Conservation (phyloP, 2,113 vertebrate genomes). For the Amphiprion ocellaris region DNA sequence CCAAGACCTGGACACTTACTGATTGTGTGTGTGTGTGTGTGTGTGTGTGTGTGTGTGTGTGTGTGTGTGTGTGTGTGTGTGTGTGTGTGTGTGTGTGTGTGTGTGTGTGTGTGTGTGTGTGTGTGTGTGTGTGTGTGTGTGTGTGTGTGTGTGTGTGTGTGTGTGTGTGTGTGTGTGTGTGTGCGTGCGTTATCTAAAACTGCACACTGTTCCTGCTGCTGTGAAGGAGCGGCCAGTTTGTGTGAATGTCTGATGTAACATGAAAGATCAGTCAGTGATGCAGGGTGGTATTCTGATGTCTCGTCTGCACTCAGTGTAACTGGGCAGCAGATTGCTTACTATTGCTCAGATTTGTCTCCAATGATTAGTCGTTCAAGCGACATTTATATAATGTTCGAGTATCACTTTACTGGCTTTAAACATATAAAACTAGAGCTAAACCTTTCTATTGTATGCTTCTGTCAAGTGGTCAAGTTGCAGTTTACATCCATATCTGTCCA, state of each 20-base stretch:
- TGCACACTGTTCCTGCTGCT: constrained; percentile 23
- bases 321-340: not conserved
- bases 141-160: not conserved
- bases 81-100: not conserved
- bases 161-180: constrained; percentile 17
- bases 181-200: constrained; percentile 26
- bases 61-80: too few relatives aligned
- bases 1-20: not conserved
- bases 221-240: not conserved
- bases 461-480: too few relatives aligned
- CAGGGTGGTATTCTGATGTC: not conserved
- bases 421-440: not conserved
- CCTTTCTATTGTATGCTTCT: too few relatives aligned
- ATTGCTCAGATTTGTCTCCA: not conserved
- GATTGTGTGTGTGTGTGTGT: not conserved
- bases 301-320: not conserved
- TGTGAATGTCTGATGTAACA: constrained; percentile 26
- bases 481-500: too few relatives aligned
- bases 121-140: not conserved
- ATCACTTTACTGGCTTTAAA: not conserved
- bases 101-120: too few relatives aligned
- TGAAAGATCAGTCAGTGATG: constrained; percentile 35
- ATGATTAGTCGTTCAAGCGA: not conserved
- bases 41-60: too few relatives aligned
- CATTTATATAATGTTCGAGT: not conserved